Evolutionary conservation across 2,113 vertebrate genomes (phyloP).

Genomic region (Hypocryptadius cinnamomeus): DNA sequence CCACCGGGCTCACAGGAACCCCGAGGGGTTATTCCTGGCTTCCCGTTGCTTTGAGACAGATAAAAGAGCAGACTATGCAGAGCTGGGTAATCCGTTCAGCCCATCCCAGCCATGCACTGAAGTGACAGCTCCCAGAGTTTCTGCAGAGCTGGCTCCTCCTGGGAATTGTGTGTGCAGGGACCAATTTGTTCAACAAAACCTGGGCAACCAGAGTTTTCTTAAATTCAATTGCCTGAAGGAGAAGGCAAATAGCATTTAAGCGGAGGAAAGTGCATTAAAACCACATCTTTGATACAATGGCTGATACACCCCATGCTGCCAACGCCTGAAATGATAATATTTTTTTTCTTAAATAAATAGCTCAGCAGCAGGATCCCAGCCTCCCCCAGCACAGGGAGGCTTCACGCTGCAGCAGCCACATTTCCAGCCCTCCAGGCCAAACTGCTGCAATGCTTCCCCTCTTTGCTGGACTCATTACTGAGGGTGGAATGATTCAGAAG

Average conservation of each 20-base stretch:
- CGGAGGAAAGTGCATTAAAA: slow-evolving; percentile 59
- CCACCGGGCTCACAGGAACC: slow-evolving; percentile 4
- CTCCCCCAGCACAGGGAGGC: neutral
- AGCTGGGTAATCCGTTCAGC: slow-evolving; percentile 43
- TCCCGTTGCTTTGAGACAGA: slow-evolving; percentile 42
- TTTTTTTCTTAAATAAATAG: slow-evolving; percentile 69
- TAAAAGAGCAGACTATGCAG: slow-evolving; percentile 49
- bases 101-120: slow-evolving; percentile 20
- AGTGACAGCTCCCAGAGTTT: slow-evolving; percentile 57
- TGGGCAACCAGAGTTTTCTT: slow-evolving; percentile 60
- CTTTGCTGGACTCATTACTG: neutral
- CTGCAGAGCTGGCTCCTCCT: slow-evolving; percentile 56
- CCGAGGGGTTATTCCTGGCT: slow-evolving; percentile 20
- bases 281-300: slow-evolving; percentile 60
- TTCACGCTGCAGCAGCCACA: neutral
- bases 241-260: slow-evolving; percentile 65
- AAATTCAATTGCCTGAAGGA: slow-evolving; percentile 68
- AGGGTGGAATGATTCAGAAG: neutral
- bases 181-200: slow-evolving; percentile 54
- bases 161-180: slow-evolving; percentile 35
- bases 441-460: neutral
- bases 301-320: slow-evolving; percentile 26
- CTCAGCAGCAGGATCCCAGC: neutral
- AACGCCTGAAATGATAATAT: slow-evolving; percentile 65
- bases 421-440: slow-evolving; percentile 33